Base-by-base conservation (phyloP, 2,888 invertebrate species). In the Cylloceria caligata region DNA sequence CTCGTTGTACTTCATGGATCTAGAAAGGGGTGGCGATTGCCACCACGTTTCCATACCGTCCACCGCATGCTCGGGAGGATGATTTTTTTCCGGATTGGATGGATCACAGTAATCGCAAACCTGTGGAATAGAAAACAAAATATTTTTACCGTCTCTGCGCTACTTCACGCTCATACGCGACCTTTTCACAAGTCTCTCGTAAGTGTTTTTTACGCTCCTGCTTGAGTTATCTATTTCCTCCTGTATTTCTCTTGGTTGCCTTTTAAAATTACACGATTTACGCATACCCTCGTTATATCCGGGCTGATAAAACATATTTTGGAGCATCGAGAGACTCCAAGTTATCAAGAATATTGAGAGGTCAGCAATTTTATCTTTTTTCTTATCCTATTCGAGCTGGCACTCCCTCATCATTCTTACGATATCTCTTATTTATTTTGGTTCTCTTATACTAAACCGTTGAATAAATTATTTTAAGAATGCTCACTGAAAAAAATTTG, bases 11-110 rank as follows among this genome's bases (percentile, higher is more conserved):
- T 98, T 97, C 96, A 97, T 97, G 77, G 99, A 99, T 87, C 99
- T 94, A 68, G 99, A 99, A 27, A 99, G 94, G 0, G 99, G 99
- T 0, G 99, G 99, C 91, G 98, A 98, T 94, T 99, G 99, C 99
- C 99, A 99, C 98, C 98, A 99, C 55, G 96, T 96, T 92, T 98
- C 97, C 92, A 96, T 96, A n/a, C 99, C 99, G 92, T 99, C 99
- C 86, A 98, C 98, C 2, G 99, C 99, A 93, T 96, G 96, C 90
- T 97, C 96, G 0, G 99, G 96, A 0, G 98, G 97, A 93, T 99
- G 99, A 88, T 94, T 95, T 93, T 96, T 96, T 76, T 96, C 95
- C 9, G 96, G 95, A 86, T 94, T 94, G 34, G 94, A 94, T 24
- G 96, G 95, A 93, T 98, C 97, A 92, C 99, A 99, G 86, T 95